Conservation (phyloP, 2,888 invertebrate genomes). For the Andrena minutula region DNA sequence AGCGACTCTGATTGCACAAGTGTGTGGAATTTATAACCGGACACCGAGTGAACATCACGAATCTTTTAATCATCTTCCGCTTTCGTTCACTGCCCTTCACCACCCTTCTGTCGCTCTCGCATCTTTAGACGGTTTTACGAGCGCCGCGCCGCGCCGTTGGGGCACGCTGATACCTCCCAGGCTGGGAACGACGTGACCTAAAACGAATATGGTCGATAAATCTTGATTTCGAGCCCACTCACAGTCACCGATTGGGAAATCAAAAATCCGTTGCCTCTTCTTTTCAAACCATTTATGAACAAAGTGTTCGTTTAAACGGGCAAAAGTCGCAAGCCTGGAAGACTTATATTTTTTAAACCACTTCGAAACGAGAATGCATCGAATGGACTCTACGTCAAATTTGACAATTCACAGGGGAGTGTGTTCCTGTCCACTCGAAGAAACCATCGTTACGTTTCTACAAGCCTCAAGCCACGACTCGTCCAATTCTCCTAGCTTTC, state of each 20-base stretch:
- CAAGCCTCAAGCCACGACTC: neutral
- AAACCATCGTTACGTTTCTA: neutral
- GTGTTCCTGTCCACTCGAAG: neutral
- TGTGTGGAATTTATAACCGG: neutral
- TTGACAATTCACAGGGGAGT: too few relatives aligned
- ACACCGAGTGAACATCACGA: slow-evolving; percentile 21
- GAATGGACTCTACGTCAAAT: too few relatives aligned
- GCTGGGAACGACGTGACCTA: slow-evolving; percentile 3
- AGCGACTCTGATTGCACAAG: neutral
- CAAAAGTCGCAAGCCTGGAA: too few relatives aligned
- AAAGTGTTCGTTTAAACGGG: too few relatives aligned
- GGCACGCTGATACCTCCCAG: slow-evolving; percentile 5
- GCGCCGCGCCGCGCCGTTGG: slow-evolving; percentile 11
- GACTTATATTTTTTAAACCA: too few relatives aligned
- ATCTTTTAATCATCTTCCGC: slow-evolving; percentile 60
- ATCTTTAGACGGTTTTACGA: slow-evolving; percentile 1
- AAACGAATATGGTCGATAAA: slow-evolving; percentile 32
- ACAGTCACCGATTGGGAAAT: slow-evolving; percentile 3
- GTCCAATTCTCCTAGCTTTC: neutral
- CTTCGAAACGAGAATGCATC: too few relatives aligned
- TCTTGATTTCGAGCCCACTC: slow-evolving; percentile 23
- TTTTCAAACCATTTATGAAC: neutral
- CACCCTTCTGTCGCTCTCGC: slow-evolving; percentile 30
- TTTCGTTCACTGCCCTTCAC: slow-evolving; percentile 45
- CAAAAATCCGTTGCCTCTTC: neutral